Percentiles rank a stretch among this genome's conserved stretches.
phyloP scores from a whole-genome alignment of 2,797 vertebrate species.

The Cuculus canorus region DNA sequence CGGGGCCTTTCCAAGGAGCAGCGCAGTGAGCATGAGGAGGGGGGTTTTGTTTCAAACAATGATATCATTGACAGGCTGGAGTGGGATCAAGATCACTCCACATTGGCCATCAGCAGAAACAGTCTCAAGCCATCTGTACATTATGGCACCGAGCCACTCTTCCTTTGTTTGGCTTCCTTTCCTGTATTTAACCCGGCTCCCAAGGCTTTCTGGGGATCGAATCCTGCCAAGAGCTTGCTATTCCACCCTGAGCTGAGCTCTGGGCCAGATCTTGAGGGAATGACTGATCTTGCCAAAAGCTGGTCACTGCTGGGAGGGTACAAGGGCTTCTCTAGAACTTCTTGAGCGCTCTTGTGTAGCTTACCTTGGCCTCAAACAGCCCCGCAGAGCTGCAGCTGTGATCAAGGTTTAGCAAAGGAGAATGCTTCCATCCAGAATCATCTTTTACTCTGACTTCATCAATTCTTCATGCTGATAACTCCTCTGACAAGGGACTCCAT shows the following conservation, averaged over 20 bases:
- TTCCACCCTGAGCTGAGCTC: not conserved
- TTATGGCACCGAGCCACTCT: slow-evolving; percentile 74
- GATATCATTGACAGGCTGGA: slow-evolving; percentile 71
- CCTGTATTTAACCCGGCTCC: not conserved
- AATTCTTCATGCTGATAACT: slow-evolving; percentile 20
- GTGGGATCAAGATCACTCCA: not conserved
- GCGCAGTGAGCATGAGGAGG: not conserved
- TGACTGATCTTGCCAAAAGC: not conserved
- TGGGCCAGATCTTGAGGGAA: not conserved
- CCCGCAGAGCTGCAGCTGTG: not conserved
- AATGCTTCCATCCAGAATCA: not conserved
- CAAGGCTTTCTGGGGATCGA: slow-evolving; percentile 79
- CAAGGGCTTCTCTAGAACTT: not conserved
- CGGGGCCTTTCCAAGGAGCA: not conserved
- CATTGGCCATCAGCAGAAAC: slow-evolving; percentile 54
- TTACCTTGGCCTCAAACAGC: not conserved
- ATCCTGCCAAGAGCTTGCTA: slow-evolving; percentile 59
- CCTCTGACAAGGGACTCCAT: not conserved
- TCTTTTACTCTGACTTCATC: slow-evolving; percentile 2
- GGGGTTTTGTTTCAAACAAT: slow-evolving; percentile 66
- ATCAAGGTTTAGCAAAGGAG: not conserved
- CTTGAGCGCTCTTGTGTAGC: not conserved
- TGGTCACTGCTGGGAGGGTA: not conserved
- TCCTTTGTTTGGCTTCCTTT: not conserved
- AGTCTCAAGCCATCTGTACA: slow-evolving; percentile 72